Conservation (phyloP, 1,140 invertebrate genomes). For the Drosophila equinoxialis region DNA sequence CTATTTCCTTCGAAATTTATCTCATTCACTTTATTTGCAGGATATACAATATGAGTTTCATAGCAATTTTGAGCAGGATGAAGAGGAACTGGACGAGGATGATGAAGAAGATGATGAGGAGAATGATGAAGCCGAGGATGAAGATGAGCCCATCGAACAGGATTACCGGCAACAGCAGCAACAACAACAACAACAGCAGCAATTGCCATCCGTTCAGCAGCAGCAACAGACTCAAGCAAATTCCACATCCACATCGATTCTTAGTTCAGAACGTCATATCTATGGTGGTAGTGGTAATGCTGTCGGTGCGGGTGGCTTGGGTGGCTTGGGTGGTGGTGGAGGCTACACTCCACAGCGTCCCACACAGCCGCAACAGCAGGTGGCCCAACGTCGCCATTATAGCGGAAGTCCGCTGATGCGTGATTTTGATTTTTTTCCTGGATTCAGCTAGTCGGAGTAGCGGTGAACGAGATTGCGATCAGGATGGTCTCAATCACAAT, state of each 20-base stretch:
- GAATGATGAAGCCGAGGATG: constrained; percentile 65
- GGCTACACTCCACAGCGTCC: constrained; percentile 36
- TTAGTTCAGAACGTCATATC: constrained; percentile 42
- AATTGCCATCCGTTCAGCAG: constrained; percentile 13
- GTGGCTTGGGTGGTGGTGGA: constrained; percentile 1
- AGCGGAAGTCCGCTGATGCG: constrained; percentile 76
- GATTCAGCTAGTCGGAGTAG: constrained; percentile 81
- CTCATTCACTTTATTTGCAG: constrained; percentile 29
- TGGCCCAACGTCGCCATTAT: constrained; percentile 61
- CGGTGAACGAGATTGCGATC: constrained; percentile 69
- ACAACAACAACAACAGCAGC: constrained; percentile 47
- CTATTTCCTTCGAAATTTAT: neutral
- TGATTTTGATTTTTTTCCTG: constrained; percentile 82
- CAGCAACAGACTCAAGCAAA: constrained; percentile 19
- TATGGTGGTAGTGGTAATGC: constrained; percentile 17
- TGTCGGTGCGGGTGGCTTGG: neutral
- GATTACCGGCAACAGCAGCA: constrained; percentile 63
- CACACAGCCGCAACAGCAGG: constrained; percentile 27
- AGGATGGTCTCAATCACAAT: constrained; percentile 79
- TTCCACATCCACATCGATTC: constrained; percentile 24
- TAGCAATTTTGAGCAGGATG: constrained; percentile 74
- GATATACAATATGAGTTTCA: constrained; percentile 82
- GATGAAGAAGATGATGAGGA: constrained; percentile 65
- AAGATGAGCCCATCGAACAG: constrained; percentile 58
- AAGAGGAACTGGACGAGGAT: constrained; percentile 73